Conservation (phyloP, 2,113 vertebrate species). For the Leptosomus discolor region DNA sequence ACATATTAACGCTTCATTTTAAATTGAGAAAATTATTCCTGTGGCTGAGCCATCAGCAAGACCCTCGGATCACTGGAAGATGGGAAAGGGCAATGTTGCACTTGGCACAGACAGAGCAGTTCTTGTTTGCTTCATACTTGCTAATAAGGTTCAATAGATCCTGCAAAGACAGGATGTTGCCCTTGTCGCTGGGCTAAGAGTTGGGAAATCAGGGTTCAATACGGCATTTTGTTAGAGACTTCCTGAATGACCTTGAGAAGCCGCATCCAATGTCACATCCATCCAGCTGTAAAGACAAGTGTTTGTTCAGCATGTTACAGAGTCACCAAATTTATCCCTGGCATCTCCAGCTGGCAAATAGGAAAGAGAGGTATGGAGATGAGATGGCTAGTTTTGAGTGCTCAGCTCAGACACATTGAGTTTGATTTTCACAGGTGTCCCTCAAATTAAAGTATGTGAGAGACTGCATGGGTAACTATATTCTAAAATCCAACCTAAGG, state of each 20-base stretch:
- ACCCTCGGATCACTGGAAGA: neutral
- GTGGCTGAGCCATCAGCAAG: neutral
- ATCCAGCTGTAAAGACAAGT: neutral
- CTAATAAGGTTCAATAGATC: neutral
- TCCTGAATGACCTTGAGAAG: constrained; percentile 4
- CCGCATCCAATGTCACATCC: neutral
- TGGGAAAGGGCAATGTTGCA: neutral
- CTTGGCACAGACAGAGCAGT: neutral
- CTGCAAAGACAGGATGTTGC: neutral
- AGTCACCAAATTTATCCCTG: neutral
- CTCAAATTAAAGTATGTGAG: neutral
- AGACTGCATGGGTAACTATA: neutral
- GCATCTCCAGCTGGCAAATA: neutral
- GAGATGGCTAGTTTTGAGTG: neutral
- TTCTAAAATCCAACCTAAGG: neutral
- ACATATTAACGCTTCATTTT: neutral
- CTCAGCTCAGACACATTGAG: neutral
- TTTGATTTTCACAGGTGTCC: neutral
- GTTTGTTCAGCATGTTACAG: neutral
- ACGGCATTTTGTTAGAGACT: neutral
- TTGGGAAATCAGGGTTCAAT: neutral
- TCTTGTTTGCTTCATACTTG: constrained; percentile 18
- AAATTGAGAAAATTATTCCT: constrained; percentile 23
- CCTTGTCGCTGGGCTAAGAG: neutral
- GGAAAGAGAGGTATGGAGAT: neutral